A percentile compares a stretch with the other conserved stretches of the same genome.
phyloP scores from a whole-genome alignment of 2,113 vertebrate genomes.

The Falco punctatus region DNA sequence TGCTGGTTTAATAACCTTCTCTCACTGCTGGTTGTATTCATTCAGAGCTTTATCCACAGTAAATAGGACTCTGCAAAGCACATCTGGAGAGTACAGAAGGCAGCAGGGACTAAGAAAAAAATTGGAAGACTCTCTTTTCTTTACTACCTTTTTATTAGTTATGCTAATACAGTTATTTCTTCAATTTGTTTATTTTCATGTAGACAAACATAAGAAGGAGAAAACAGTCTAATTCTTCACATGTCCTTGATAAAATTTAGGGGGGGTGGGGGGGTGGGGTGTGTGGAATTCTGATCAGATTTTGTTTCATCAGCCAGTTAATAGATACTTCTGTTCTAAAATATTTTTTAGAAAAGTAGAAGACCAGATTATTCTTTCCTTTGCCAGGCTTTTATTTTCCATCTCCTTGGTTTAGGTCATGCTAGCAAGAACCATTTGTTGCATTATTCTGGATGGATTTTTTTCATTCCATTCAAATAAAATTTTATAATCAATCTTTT shows the following conservation, averaged over 20 bases:
- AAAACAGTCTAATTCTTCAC: not conserved
- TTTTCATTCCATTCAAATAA: constrained; percentile 50
- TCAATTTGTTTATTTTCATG: not conserved
- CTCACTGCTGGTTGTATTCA: not conserved
- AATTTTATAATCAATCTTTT: constrained; percentile 48
- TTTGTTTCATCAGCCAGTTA: not conserved
- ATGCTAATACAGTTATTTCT: not conserved
- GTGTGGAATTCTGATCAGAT: not conserved
- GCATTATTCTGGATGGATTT: constrained; percentile 20
- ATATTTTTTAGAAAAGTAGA: not conserved
- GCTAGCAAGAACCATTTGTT: not conserved
- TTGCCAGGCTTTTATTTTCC: not conserved
- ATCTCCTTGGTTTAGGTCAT: not conserved
- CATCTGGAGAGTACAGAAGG: not conserved
- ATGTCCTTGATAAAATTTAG: not conserved
- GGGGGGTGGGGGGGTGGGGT: no score
- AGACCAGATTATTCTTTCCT: not conserved
- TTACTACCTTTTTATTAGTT: not conserved
- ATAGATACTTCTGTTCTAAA: not conserved
- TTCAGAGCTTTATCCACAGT: accelerated
- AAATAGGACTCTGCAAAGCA: not conserved
- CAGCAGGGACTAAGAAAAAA: not conserved
- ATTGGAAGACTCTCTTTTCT: not conserved
- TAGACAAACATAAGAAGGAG: not conserved
- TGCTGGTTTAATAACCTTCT: constrained; percentile 23